Conservation (phyloP, 2,113 vertebrate species). For the Panthera uncia region DNA sequence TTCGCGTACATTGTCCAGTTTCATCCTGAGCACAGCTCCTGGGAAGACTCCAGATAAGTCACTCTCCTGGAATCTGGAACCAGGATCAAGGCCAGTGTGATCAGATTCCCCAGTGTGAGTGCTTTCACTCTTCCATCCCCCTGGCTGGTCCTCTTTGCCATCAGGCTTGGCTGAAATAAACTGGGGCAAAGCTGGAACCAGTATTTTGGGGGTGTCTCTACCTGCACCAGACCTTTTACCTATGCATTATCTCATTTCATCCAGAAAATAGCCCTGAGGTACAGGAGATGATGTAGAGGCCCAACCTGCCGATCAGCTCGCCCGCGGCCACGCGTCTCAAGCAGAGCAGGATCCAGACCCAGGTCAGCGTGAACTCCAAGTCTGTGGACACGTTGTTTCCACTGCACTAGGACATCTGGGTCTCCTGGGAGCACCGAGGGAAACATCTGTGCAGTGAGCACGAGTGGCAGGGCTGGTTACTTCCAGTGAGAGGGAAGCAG, state of each 20-base stretch:
- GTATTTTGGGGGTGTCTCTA: background rate
- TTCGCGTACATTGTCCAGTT: background rate
- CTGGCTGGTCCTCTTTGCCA: rapidly evolving
- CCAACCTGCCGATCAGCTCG: background rate
- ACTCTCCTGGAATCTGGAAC: background rate
- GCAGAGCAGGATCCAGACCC: background rate
- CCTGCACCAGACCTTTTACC: background rate
- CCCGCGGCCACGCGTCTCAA: background rate
- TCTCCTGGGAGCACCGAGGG: background rate
- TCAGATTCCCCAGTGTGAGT: rapidly evolving
- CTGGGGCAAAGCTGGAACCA: background rate
- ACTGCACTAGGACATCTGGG: background rate
- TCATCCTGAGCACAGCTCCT: background rate
- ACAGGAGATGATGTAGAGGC: background rate
- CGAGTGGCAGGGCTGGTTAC: background rate
- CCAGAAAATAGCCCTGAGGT: background rate
- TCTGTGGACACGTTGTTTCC: rapidly evolving
- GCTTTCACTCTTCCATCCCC: too few relatives aligned
- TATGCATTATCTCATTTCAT: background rate
- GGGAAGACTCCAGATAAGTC: background rate
- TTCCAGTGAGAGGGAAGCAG: background rate
- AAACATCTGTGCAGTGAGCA: background rate
- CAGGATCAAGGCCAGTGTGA: background rate
- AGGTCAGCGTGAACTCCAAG: background rate
- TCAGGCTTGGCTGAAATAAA: background rate